Conservation (phyloP, 1,140 invertebrate species). For the Caenorhabditis latens region DNA sequence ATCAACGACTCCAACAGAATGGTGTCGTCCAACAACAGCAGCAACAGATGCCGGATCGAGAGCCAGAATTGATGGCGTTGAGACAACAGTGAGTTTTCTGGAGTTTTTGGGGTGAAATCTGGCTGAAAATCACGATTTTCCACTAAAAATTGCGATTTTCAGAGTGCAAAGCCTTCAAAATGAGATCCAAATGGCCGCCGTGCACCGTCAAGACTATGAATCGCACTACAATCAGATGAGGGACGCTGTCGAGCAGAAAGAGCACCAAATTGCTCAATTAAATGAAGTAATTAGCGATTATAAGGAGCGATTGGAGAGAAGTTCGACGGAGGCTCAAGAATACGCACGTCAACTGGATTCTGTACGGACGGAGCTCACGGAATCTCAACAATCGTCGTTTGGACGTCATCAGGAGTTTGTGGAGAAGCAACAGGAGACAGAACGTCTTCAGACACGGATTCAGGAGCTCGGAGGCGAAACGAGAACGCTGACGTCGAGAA, state of each 20-base stretch:
- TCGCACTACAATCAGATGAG: conserved; percentile 8
- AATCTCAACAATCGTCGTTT: neutral
- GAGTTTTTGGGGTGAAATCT: neutral
- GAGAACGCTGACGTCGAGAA: neutral
- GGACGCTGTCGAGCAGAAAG: neutral
- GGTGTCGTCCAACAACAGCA: neutral
- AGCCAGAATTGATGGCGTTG: conserved; percentile 16
- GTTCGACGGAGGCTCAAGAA: neutral
- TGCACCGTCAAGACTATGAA: conserved; percentile 16
- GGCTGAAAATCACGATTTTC: neutral
- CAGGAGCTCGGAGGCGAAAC: neutral
- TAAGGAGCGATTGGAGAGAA: neutral
- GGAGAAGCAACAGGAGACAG: neutral
- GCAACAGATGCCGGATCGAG: conserved; percentile 1
- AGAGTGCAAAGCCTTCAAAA: neutral
- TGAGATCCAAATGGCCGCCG: neutral
- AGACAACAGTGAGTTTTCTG: conserved; percentile 13
- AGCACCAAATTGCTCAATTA: neutral
- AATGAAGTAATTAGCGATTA: neutral
- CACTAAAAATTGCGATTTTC: neutral
- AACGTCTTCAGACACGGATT: neutral
- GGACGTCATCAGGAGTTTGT: conserved; percentile 24
- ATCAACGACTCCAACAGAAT: neutral
- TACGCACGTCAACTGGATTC: neutral
- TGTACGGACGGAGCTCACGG: neutral